Percentiles rank a stretch among this genome's conserved stretches.
phyloP scores from a whole-genome alignment of 2,888 invertebrate species.

The Malachius bipustulatus region DNA sequence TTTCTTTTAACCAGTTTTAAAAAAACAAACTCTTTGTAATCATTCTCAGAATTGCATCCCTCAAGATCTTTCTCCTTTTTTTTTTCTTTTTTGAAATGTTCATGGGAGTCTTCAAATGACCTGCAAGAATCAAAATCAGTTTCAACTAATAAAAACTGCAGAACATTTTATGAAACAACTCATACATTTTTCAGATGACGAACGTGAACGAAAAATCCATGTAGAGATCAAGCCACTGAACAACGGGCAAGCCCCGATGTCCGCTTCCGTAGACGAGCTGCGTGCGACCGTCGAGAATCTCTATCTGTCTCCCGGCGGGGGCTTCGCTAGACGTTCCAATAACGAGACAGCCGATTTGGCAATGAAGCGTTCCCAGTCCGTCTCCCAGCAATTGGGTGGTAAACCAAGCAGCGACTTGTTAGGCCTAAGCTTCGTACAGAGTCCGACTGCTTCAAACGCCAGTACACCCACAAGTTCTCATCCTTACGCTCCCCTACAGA shows the following conservation, averaged over 20 bases:
- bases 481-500: constrained; percentile 73
- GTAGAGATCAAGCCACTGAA: constrained; percentile 92
- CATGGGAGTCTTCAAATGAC: too few relatives aligned
- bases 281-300: constrained; percentile 86
- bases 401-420: constrained; percentile 70
- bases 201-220: constrained; percentile 77
- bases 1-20: background rate
- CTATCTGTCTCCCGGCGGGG: constrained; percentile 60
- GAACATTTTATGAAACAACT: background rate
- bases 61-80: too few relatives aligned
- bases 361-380: constrained; percentile 61
- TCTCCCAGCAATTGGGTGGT: constrained; percentile 61
- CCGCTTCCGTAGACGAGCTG: constrained; percentile 91
- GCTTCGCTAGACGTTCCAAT: constrained; percentile 52
- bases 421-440: constrained; percentile 64
- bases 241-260: constrained; percentile 80
- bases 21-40: background rate
- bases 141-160: too few relatives aligned
- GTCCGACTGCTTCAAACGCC: constrained; percentile 73
- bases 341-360: constrained; percentile 49
- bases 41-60: too few relatives aligned
- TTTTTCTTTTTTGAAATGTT: too few relatives aligned
- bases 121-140: too few relatives aligned
- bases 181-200: constrained; percentile 48
- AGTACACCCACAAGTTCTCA: constrained; percentile 47